phyloP scores from a whole-genome alignment of 2,888 invertebrate genomes.

The Sinodicranocentrus sp. region DNA sequence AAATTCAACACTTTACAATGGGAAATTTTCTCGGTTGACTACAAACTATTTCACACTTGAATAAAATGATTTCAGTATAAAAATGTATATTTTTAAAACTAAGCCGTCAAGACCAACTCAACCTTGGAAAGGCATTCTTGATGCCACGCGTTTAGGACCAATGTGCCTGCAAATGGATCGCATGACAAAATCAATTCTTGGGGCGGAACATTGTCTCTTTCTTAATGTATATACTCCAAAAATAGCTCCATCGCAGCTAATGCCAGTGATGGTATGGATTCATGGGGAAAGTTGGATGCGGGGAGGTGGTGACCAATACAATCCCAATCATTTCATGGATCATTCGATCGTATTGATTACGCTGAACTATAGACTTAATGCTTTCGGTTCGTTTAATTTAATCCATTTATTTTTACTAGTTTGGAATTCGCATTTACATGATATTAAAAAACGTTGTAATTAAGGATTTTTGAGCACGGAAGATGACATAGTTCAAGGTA shows the following conservation, averaged over 20 bases:
- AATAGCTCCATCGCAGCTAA: neutral
- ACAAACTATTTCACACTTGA: too few relatives aligned
- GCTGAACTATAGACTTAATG: constrained; percentile 48
- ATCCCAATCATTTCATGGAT: constrained; percentile 62
- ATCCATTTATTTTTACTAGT: too few relatives aligned
- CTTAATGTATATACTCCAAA: neutral
- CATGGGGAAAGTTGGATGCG: constrained; percentile 43
- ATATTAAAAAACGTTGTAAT: too few relatives aligned
- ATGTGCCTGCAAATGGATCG: constrained; percentile 83
- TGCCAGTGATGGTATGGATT: constrained; percentile 64
- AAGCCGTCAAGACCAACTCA: constrained; percentile 81
- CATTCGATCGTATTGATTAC: constrained; percentile 52
- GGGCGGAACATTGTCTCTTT: constrained; percentile 66
- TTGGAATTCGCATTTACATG: too few relatives aligned
- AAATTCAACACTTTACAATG: too few relatives aligned
- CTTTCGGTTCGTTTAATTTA: constrained; percentile 50
- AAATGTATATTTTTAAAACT: too few relatives aligned
- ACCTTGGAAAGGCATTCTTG: constrained; percentile 83
- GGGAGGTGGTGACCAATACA: constrained; percentile 47
- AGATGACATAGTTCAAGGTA: constrained; percentile 59
- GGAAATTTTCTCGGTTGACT: too few relatives aligned
- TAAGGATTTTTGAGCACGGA: constrained; percentile 64
- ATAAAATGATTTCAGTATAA: too few relatives aligned
- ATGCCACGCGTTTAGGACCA: constrained; percentile 85
- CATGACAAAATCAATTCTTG: constrained; percentile 76